Evolutionary conservation across 2,888 invertebrate species (phyloP), one percentile per base, ranked within the genome.

Genomic region (Furcula furcula): DNA sequence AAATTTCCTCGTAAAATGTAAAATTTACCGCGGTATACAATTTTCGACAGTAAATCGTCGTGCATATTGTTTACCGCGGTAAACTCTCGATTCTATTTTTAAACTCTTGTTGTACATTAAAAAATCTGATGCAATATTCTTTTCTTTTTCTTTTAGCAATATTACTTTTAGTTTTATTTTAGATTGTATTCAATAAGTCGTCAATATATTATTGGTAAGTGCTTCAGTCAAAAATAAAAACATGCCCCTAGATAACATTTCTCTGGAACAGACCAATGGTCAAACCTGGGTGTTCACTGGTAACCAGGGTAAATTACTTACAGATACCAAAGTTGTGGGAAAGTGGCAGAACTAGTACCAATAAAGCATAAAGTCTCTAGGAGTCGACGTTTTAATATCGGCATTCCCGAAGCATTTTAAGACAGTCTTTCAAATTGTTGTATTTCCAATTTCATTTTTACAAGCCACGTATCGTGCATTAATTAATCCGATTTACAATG

Each of bases 361-460:
- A n/a, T n/a, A n/a, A n/a, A n/a, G n/a, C n/a, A n/a, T n/a, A n/a
- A n/a, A n/a, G n/a, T n/a, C n/a, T n/a, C n/a, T n/a, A n/a, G n/a
- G n/a, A n/a, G n/a, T n/a, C n/a, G n/a, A n/a, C n/a, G n/a, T n/a
- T n/a, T n/a, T n/a, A n/a, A n/a, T 16, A 16, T 16, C 10, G 48
- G 70, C 76, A 77, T 77, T 76, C 74, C 76, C 68, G 29, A 55
- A 64, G 75, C 75, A 74, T 76, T 74, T 74, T 65, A 53, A 65
- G 68, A 58, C 63, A 62, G 68, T 56, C 62, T 64, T 49, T 50
- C 31, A 12, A 23, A 7, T 12, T 11, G 12, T 12, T 23, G 23
- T n/a, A n/a, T n/a, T n/a, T n/a, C n/a, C n/a, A n/a, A n/a, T n/a
- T n/a, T n/a, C n/a, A n/a, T n/a, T n/a, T n/a, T n/a, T n/a, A n/a